These are phyloP conservation scores for Trachelus iudaicus DNA, from an alignment of 2,888 invertebrate species.

Conservation along the genomic window DNA sequence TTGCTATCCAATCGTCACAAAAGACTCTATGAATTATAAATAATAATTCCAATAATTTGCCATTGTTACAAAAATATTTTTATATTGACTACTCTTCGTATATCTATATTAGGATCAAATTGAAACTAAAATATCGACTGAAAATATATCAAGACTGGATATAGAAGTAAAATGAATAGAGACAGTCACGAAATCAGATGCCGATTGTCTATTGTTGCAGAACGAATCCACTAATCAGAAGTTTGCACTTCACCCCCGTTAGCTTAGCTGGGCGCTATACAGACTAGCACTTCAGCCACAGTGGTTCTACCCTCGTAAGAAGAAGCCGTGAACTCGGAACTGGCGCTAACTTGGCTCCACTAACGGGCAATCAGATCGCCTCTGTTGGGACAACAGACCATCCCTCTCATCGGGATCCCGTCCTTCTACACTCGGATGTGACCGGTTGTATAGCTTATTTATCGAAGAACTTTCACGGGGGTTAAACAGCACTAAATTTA, in stretches of 20 bases:
- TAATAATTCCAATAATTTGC: neutral
- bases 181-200: conserved; percentile 41
- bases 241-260: conserved; percentile 35
- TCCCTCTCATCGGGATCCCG: conserved; percentile 14
- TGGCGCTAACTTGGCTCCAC: conserved; percentile 54
- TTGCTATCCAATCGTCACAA: neutral
- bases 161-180: conserved; percentile 24
- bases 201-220: conserved; percentile 38
- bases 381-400: conserved; percentile 60
- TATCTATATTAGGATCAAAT: neutral
- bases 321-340: conserved; percentile 42
- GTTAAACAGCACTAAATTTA: conserved; percentile 62
- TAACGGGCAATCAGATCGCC: conserved; percentile 63
- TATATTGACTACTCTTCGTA: neutral
- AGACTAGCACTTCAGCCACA: conserved; percentile 26
- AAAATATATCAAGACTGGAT: neutral
- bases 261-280: conserved; percentile 22
- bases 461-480: conserved; percentile 58
- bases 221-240: conserved; percentile 48
- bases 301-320: neutral
- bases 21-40: neutral
- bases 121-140: neutral
- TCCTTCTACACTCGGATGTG: conserved; percentile 19
- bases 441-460: conserved; percentile 58
- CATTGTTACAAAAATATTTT: neutral